phyloP scores from a whole-genome alignment of 2,888 invertebrate genomes.

The Oscheius myriophilus region DNA sequence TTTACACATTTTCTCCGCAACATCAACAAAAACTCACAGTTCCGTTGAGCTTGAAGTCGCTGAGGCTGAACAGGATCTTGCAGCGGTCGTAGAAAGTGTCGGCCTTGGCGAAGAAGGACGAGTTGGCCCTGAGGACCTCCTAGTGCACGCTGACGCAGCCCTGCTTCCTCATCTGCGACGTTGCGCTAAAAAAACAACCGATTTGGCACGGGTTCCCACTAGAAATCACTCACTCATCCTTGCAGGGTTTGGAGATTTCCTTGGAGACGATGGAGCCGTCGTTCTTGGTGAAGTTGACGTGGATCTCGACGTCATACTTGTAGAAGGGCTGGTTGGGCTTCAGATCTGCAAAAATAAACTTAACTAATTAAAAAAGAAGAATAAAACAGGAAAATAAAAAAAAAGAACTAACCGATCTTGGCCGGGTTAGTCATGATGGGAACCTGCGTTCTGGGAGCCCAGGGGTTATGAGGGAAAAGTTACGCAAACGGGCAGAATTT shows the following conservation, averaged over 20 bases:
- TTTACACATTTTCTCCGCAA: too few relatives aligned
- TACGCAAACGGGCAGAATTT: too few relatives aligned
- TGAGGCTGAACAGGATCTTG: slow-evolving; percentile 25
- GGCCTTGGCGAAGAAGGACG: slow-evolving; percentile 14
- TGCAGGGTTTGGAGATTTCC: slow-evolving; percentile 46
- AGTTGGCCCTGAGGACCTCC: slow-evolving; percentile 7
- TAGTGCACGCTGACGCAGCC: slow-evolving; percentile 15
- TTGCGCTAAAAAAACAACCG: slow-evolving; percentile 12
- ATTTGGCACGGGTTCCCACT: too few relatives aligned
- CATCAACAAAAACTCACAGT: too few relatives aligned
- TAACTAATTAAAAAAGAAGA: too few relatives aligned
- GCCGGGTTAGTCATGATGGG: slow-evolving; percentile 3
- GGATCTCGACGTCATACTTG: slow-evolving; percentile 23
- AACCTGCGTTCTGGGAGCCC: not conserved
- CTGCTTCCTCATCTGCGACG: slow-evolving; percentile 11
- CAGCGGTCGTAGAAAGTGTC: slow-evolving; percentile 29
- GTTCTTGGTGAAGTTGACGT: not conserved
- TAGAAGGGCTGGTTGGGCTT: slow-evolving; percentile 18
- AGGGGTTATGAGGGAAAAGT: slow-evolving; percentile 9
- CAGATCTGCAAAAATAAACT: not conserved
- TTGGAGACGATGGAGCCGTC: not conserved
- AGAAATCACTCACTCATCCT: slow-evolving; percentile 37
- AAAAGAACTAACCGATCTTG: not conserved
- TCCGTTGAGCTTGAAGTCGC: slow-evolving; percentile 9
- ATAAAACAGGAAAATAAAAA: too few relatives aligned